Evolutionary conservation across 2,797 vertebrate genomes (phyloP).

Genomic region (Lacerta viridis): DNA sequence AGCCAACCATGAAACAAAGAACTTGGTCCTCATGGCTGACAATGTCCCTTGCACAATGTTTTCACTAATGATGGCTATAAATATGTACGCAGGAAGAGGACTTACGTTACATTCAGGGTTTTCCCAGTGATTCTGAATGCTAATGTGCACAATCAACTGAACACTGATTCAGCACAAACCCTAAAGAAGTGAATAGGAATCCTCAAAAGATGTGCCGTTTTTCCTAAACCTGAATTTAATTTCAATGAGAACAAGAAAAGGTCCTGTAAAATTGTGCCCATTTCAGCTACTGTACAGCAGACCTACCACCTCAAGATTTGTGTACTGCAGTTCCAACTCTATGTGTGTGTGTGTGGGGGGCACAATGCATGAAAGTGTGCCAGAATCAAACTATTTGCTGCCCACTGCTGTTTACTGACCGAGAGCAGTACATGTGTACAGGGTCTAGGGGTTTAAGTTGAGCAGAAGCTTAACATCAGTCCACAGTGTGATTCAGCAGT

Average conservation of each 20-base stretch:
- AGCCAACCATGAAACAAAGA: constrained; percentile 1
- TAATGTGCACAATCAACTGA: neutral
- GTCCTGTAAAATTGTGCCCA: neutral
- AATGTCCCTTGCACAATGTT: neutral
- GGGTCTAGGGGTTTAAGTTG: no score
- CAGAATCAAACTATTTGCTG: neutral
- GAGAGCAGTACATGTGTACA: neutral
- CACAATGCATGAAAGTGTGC: neutral
- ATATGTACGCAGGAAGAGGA: neutral
- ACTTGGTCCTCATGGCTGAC: neutral
- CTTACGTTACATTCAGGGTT: neutral
- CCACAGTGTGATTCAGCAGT: no score
- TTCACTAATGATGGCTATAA: neutral
- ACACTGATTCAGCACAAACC: neutral
- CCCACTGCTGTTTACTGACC: neutral
- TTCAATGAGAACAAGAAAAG: neutral
- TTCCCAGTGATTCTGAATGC: neutral
- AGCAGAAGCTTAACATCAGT: no score
- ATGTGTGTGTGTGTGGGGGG: neutral
- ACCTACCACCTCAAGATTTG: neutral
- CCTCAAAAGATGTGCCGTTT: neutral
- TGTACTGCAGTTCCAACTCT: neutral
- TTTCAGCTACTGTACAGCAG: neutral
- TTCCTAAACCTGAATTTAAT: neutral
- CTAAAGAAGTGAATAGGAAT: neutral